Evolutionary conservation across 2,113 vertebrate genomes (phyloP), one percentile per base, ranked within the genome.

Genomic region (Maylandia zebra): DNA sequence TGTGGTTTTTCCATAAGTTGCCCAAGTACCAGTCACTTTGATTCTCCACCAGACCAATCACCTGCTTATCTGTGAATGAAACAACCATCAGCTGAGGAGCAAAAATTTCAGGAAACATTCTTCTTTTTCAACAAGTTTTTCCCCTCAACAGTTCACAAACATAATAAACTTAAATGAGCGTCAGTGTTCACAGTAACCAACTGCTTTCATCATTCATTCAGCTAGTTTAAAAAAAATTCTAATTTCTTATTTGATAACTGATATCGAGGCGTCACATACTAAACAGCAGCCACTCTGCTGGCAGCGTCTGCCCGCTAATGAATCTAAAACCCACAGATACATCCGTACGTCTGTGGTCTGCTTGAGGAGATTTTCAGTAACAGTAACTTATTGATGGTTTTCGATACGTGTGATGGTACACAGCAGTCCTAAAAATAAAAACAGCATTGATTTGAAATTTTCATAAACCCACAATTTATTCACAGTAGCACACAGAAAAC

Each of bases 21-120:
- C 98, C 98, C 84, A 99, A 96, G 93, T 98, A 99, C 98, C 98
- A 99, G 94, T 99, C 97, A 1, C 98, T 99, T 96, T 99, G 98
- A 94, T 99, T 99, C 94, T 99, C 98, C 94, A 99, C 98, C 52
- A 99, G 95, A 38, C 98, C 98, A 3, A 99, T 98, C 91, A 97
- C 97, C 93, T 99, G 98, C 83, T 98, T 97, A 57, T 98, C 98
- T 97, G 86, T 16, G 87, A 87, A 22, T 3, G n/a, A 38, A 74
- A 19, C 80, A 30, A 19, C 22, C 27, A 53, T 3, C 8, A 38
- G 52, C 6, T 48, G 10, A 48, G 17, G 27, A 24, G 22, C 22
- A 52, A 83, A 34, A 8, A 2, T 5, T 38, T 32, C 12, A 38
- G 19, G n/a, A 59, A 19, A 11, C 52, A 7, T 41, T 24, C 34